Base-by-base conservation (phyloP, 2,888 invertebrate species). In the Pristionchus japonicus region DNA sequence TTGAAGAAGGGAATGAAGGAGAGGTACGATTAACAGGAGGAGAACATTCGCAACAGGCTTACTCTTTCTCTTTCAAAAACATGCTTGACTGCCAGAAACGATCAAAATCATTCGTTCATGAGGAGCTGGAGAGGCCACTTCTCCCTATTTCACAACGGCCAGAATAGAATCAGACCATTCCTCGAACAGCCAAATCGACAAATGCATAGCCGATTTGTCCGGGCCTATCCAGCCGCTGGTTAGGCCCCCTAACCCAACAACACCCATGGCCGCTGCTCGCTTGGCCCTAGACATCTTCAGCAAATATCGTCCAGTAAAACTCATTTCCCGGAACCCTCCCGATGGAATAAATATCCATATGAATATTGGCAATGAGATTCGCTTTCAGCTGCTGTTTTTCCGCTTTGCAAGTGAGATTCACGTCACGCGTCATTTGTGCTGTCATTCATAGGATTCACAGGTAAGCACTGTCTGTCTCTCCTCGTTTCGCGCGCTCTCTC, bases 241-340 rank as follows among this genome's bases (percentile, higher is more conserved):
- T n/a, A n/a, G n/a, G n/a, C n/a, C n/a, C n/a, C n/a, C n/a, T 34
- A 64, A 64, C 37, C n/a, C 40, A 37, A 70, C 57, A 57, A 57
- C 57, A 57, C 20, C 20, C 70, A 40, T n/a, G 61, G n/a, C 27
- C 27, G 7, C 64, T 27, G 27, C 6, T 70, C 37, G 37, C 37
- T n/a, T 70, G 37, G 37, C 37, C 37, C 37, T 34, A 70, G 20
- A 37, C 70, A 23, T 70, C 37, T 34, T 37, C 34, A 27, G 20
- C 70, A 70, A 70, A 70, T 37, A 70, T 37, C 37, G 6, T 20
- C 70, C 37, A 37, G 34, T 37, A 70, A 70, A 20, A 70, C 37
- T 70, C 70, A 70, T 70, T 64, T 70, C 37, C 37, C 70, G 70
- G 70, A 70, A 70, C 64, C 70, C 31, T 37, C 64, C 11, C 64